Evolutionary conservation across 2,797 vertebrate species (phyloP), one percentile per base, ranked within the genome.

Genomic region (Danio tinwini): DNA sequence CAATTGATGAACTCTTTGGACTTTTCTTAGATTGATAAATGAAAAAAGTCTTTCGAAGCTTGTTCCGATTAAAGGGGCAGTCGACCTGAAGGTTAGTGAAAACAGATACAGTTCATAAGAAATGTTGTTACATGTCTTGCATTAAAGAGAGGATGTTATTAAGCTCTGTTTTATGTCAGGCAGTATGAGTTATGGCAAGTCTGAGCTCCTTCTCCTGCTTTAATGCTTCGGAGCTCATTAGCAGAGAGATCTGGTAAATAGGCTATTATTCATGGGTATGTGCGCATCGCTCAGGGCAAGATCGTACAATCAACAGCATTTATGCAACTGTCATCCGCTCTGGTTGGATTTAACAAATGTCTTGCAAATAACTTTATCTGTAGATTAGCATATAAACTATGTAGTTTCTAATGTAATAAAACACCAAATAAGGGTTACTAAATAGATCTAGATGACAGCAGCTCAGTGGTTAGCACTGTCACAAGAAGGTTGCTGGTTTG

Each of bases 41-140:
- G 87, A 86, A 89, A 90, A 89, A 29, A 58, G 52, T 58, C 67
- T 59, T 72, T 78, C 71, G 68, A 86, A 87, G 85, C 87, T 73
- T 87, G 76, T 88, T 91, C 78, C 21, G 84, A 44, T 69, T 88
- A 85, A 75, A 87, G 90, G 86, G 78, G 85, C 82, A 80, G 83
- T 44, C 84, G 84, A 82, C 84, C 89, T 87, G 86, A 89, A 85
- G 76, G 73, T 90, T 90, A 94, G 89, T 92, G 88, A 87, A 93
- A 93, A 90, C 92, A 93, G 92, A 89, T 91, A 90, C 86, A 77
- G 59, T 86, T 82, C 85, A 82, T 74, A 86, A 86, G 83, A 90
- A 86, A 90, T 93, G 87, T 92, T 91, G 85, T 91, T 91, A 88
- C 88, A 91, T 86, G 86, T 90, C 87, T 91, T 88, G 88, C 61